Conservation (phyloP, 2,888 invertebrate genomes). For the Altica lythri region DNA sequence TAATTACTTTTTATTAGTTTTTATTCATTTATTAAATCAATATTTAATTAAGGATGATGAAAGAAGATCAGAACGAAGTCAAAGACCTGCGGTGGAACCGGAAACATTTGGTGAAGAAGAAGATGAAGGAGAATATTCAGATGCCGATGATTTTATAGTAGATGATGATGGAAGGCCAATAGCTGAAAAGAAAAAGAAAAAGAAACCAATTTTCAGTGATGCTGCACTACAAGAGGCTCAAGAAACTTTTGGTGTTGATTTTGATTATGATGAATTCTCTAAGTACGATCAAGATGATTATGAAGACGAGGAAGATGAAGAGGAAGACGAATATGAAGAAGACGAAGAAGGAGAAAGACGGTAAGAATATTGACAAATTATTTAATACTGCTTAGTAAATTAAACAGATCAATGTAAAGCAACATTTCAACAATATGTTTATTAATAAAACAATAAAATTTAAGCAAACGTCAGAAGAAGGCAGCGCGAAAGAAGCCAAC, state of each 20-base stretch:
- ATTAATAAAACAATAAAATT: not conserved
- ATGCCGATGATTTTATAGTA: constrained; percentile 96
- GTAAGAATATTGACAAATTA: constrained; percentile 12
- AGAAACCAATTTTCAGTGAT: constrained; percentile 83
- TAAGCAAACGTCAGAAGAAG: constrained; percentile 70
- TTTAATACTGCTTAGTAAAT: not conserved
- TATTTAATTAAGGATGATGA: constrained; percentile 76
- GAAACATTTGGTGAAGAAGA: constrained; percentile 75
- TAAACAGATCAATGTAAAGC: not conserved
- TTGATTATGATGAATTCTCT: constrained; percentile 90
- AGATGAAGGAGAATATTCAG: constrained; percentile 79
- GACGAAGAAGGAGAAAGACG: constrained; percentile 15
- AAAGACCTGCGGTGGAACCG: constrained; percentile 65
- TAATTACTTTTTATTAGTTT: not conserved
- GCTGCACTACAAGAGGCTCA: constrained; percentile 96
- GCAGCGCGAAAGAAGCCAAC: constrained; percentile 75
- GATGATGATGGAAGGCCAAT: constrained; percentile 93
- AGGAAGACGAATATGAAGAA: constrained; percentile 69
- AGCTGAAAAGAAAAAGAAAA: constrained; percentile 77
- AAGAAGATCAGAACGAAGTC: constrained; percentile 71
- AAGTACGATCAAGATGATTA: constrained; percentile 87
- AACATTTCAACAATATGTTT: not conserved
- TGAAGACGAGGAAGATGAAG: constrained; percentile 80
- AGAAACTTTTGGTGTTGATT: constrained; percentile 99
- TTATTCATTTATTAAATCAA: not conserved